These are phyloP conservation scores for Brienomyrus longianalis DNA, from an alignment of 2,113 vertebrate species.

Conservation along the genomic window DNA sequence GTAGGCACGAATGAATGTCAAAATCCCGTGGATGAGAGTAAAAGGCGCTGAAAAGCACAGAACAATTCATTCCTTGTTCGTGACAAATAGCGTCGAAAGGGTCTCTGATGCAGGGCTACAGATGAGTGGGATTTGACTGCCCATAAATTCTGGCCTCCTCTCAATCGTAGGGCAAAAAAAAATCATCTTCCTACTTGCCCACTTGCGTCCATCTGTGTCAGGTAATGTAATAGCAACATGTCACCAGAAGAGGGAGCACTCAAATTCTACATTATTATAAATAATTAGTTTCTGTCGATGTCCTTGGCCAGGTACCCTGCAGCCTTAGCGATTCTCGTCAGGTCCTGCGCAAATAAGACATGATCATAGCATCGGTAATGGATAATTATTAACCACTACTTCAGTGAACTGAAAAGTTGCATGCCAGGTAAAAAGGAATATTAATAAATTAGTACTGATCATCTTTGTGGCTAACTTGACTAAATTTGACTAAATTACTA, in stretches of 20 bases:
- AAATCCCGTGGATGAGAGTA: neutral
- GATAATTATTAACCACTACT: neutral
- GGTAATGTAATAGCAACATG: constrained; percentile 9
- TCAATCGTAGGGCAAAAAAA: neutral
- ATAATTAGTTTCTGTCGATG: neutral
- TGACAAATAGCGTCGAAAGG: neutral
- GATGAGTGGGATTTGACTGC: neutral
- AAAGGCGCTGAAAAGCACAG: neutral
- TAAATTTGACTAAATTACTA: neutral
- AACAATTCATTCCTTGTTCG: neutral
- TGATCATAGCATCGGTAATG: neutral
- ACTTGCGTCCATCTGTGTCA: neutral
- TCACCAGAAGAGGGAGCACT: constrained; percentile 33
- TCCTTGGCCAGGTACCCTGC: neutral
- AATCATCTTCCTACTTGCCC: neutral
- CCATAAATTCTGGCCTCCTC: neutral
- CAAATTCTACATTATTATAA: constrained; percentile 16
- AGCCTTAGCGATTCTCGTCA: neutral
- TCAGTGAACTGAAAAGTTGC: constrained; percentile 10
- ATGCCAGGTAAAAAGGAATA: neutral
- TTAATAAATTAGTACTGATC: neutral
- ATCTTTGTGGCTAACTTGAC: neutral
- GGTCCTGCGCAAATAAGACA: neutral
- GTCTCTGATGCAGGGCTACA: neutral
- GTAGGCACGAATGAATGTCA: neutral